These are phyloP conservation scores for Drosophila triauraria DNA, from an alignment of 1,140 invertebrate genomes.

Conservation along the genomic window DNA sequence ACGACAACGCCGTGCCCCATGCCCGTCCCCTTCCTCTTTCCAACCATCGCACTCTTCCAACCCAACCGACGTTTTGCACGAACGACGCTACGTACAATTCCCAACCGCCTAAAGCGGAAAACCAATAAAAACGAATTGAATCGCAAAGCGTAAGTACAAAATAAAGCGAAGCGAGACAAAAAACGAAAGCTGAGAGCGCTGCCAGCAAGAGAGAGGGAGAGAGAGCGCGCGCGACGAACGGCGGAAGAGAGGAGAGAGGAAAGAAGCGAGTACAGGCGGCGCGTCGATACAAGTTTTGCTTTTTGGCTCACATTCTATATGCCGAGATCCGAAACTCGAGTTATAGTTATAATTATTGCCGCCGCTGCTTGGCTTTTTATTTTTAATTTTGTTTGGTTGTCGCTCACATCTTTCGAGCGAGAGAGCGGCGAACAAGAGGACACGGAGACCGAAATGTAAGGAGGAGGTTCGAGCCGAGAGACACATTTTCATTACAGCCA, in stretches of 20 bases:
- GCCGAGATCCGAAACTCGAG: slow-evolving; percentile 73
- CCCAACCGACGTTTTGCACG: slow-evolving; percentile 68
- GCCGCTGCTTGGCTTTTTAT: slow-evolving; percentile 63
- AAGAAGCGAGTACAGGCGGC: slow-evolving; percentile 74
- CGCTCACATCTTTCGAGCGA: slow-evolving; percentile 59
- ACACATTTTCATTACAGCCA: slow-evolving; percentile 82
- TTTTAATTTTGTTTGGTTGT: slow-evolving; percentile 80
- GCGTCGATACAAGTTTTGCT: slow-evolving; percentile 76
- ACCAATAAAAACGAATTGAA: slow-evolving; percentile 84
- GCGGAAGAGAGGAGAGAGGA: slow-evolving; percentile 42
- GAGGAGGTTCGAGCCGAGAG: slow-evolving; percentile 28
- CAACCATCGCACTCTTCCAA: slow-evolving; percentile 16
- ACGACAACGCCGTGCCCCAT: slow-evolving; percentile 55
- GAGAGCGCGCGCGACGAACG: slow-evolving; percentile 15
- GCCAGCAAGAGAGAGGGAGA: slow-evolving; percentile 20
- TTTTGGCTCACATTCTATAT: slow-evolving; percentile 79
- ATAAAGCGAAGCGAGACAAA: slow-evolving; percentile 82
- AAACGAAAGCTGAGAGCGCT: slow-evolving; percentile 73
- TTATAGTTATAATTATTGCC: slow-evolving; percentile 83
- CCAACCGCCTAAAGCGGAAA: slow-evolving; percentile 80
- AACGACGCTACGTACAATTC: slow-evolving; percentile 75
- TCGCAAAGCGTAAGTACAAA: slow-evolving; percentile 84
- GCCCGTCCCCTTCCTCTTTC: slow-evolving; percentile 15
- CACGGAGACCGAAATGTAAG: slow-evolving; percentile 8
- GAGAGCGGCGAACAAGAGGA: slow-evolving; percentile 21